These are phyloP conservation scores for Eristalis pertinax DNA, from an alignment of 2,888 invertebrate species.

Conservation along the genomic window DNA sequence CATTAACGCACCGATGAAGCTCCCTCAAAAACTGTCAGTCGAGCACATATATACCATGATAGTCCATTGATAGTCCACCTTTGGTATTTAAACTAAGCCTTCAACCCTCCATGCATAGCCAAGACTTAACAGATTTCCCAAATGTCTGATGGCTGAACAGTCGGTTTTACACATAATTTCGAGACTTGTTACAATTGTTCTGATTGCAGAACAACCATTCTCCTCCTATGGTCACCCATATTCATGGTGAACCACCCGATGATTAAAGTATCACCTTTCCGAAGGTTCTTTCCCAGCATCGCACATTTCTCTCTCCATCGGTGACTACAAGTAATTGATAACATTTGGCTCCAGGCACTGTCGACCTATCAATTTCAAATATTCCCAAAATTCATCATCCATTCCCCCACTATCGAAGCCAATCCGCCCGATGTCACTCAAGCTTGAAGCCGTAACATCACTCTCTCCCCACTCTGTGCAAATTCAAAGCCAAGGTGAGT, in stretches of 20 bases:
- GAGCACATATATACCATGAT: too few relatives aligned
- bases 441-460: background rate
- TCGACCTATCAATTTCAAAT: background rate
- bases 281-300: background rate
- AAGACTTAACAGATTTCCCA: too few relatives aligned
- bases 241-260: background rate
- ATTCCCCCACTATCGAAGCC: background rate
- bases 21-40: too few relatives aligned
- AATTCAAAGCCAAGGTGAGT: background rate
- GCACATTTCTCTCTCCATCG: background rate
- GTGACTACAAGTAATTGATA: background rate
- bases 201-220: too few relatives aligned
- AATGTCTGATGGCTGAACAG: too few relatives aligned
- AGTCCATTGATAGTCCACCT: too few relatives aligned
- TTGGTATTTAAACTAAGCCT: too few relatives aligned
- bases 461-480: background rate
- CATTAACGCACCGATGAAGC: too few relatives aligned
- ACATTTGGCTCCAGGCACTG: background rate
- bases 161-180: too few relatives aligned
- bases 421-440: background rate
- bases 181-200: too few relatives aligned
- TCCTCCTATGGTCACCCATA: background rate
- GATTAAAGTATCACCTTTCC: background rate
- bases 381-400: background rate
- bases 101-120: too few relatives aligned